phyloP scores from a whole-genome alignment of 2,888 invertebrate genomes.

The Ceriagrion tenellum region DNA sequence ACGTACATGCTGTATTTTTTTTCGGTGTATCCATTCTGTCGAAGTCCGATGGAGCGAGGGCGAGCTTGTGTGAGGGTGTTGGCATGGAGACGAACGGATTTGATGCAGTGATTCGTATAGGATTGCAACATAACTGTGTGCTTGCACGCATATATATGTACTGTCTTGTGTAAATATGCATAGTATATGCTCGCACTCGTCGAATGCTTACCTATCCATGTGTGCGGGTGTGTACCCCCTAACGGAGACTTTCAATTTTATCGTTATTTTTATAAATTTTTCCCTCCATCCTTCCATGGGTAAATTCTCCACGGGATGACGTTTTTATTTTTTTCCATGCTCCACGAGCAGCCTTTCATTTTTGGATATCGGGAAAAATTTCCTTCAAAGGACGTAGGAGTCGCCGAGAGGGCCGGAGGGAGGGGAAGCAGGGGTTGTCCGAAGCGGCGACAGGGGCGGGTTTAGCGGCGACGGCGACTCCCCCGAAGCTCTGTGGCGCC shows the following conservation, averaged over 20 bases:
- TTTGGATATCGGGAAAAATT: too few species aligned
- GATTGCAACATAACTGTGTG: too few species aligned
- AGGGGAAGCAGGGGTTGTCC: neutral
- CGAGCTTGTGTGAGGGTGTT: neutral
- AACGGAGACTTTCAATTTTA: neutral
- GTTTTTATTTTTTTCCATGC: neutral
- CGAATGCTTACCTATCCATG: neutral
- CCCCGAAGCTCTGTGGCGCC: neutral
- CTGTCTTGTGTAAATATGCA: neutral
- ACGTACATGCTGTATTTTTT: neutral
- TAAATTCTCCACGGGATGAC: neutral
- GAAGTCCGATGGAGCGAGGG: neutral
- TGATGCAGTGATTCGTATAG: neutral
- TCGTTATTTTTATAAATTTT: neutral
- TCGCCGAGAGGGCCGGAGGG: neutral
- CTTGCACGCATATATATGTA: too few species aligned
- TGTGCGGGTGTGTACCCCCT: neutral
- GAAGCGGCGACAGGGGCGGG: neutral
- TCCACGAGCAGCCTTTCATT: too few species aligned
- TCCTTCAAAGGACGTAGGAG: neutral
- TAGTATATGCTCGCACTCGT: neutral
- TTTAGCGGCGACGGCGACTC: neutral
- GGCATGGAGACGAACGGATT: neutral
- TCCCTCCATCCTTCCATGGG: neutral
- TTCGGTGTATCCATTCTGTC: neutral